Evolutionary conservation across 2,888 invertebrate species (phyloP), one percentile per base, ranked within the genome.

Genomic region (Megastigmus dorsalis): DNA sequence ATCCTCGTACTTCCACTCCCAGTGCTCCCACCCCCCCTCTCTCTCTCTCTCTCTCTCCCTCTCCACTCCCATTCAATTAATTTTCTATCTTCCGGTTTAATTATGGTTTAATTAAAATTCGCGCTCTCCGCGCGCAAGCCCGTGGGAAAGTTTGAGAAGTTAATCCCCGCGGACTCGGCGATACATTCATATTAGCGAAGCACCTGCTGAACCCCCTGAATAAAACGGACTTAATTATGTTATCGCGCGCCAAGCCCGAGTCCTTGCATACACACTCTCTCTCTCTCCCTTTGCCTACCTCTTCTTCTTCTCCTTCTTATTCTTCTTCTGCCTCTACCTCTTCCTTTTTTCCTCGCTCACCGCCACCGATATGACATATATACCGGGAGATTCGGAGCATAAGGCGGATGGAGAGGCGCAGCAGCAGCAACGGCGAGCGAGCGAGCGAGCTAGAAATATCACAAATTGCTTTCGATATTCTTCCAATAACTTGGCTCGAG

Each of bases 31-130:
- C n/a, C n/a, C n/a, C n/a, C n/a, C n/a, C n/a, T n/a, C n/a, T n/a
- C n/a, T n/a, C n/a, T n/a, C n/a, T n/a, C n/a, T n/a, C n/a, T n/a
- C n/a, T n/a, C n/a, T n/a, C 52, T 62, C 15, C 15, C 23, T 13
- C 7, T 18, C 28, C 26, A 10, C 3, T 6, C 20, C 80, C 78
- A 79, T 83, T 78, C 79, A 81, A 82, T 81, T 82, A 79, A 82
- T 83, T 78, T 78, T 63, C 76, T 70, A 77, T 79, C 77, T 74
- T 78, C 73, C 55, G 76, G 78, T 74, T 81, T 82, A 81, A 84
- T 85, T 84, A 84, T 82, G 80, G 80, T 83, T 84, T 85, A 83
- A 85, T 85, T 85, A 84, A 84, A 85, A 84, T 82, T 80, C 80
- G 78, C 77, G 79, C 78, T 76, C 74, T 73, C 72, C 15, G 28